A percentile compares a stretch with the other conserved stretches of the same genome.
These are phyloP conservation scores for Gonatopus flavifemur DNA, from an alignment of 1,140 invertebrate genomes.

Conservation along the genomic window DNA sequence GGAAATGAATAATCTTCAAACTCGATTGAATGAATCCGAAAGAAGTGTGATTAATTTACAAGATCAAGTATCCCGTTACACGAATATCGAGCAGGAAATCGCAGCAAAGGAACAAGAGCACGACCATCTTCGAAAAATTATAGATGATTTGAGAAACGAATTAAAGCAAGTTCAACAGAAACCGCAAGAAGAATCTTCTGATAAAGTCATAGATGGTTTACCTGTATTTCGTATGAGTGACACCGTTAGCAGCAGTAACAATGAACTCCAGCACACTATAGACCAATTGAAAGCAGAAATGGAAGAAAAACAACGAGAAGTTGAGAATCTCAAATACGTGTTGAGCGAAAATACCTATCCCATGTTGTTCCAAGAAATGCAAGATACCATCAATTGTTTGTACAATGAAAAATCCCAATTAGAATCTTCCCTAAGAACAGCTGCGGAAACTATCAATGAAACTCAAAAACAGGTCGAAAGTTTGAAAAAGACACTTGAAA, in stretches of 20 bases:
- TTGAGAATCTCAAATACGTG: constrained; percentile 47
- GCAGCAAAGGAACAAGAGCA: constrained; percentile 2
- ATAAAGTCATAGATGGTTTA: constrained; percentile 18
- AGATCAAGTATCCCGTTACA: constrained; percentile 20
- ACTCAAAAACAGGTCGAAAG: constrained; percentile 26
- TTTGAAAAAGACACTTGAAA: constrained; percentile 24
- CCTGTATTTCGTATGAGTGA: constrained; percentile 31
- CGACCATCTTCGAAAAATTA: neutral
- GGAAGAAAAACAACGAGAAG: constrained; percentile 40
- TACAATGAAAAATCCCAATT: constrained; percentile 47
- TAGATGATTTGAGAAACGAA: constrained; percentile 4
- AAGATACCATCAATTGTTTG: constrained; percentile 47
- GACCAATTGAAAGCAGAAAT: constrained; percentile 39
- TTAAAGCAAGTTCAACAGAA: constrained; percentile 4
- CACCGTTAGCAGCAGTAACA: constrained; percentile 15
- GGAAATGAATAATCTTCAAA: constrained; percentile 28
- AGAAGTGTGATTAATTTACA: constrained; percentile 5
- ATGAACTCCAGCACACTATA: constrained; percentile 13
- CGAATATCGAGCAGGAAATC: constrained; percentile 42
- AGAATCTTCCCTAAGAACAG: constrained; percentile 20
- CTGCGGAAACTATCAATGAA: constrained; percentile 6
- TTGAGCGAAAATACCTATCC: constrained; percentile 48
- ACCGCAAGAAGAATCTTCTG: constrained; percentile 6
- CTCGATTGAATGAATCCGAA: constrained; percentile 23
- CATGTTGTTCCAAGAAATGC: constrained; percentile 44